These are phyloP conservation scores for Orchesellides sinensis DNA, from an alignment of 2,888 invertebrate species.

Conservation along the genomic window DNA sequence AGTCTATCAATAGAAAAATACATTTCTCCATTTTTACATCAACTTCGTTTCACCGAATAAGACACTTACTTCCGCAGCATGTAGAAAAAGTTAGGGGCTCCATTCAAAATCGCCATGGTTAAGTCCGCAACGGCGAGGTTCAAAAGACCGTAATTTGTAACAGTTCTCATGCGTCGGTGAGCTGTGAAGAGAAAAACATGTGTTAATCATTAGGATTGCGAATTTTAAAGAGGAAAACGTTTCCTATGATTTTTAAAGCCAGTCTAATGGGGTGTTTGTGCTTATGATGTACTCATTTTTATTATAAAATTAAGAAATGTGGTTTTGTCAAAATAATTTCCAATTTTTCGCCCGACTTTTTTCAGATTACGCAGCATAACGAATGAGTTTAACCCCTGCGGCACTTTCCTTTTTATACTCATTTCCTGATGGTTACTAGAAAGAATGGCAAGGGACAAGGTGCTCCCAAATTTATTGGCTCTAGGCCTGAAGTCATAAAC, in stretches of 20 bases:
- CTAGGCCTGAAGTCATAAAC: no score
- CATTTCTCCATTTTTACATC: not conserved
- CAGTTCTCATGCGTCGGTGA: conserved; percentile 90
- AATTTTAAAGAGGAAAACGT: not conserved
- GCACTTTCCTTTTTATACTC: no score
- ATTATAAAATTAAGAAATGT: not conserved
- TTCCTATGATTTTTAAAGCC: not conserved
- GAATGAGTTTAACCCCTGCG: no score
- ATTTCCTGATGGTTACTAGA: no score
- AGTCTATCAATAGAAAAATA: not conserved
- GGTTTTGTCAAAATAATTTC: not conserved
- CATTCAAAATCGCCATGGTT: conserved; percentile 91
- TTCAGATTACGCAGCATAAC: not conserved
- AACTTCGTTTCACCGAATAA: not conserved
- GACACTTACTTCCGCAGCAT: conserved; percentile 80
- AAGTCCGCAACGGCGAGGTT: conserved; percentile 93
- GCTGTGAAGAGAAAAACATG: conserved; percentile 80
- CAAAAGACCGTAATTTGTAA: conserved; percentile 91
- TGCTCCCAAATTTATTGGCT: no score
- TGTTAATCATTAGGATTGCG: not conserved
- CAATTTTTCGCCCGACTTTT: not conserved
- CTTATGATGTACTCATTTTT: not conserved
- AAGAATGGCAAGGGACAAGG: no score
- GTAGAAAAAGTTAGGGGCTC: conserved; percentile 93
- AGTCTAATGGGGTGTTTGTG: not conserved